Evolutionary conservation across 2,113 vertebrate species (phyloP).

Genomic region (Semnornis frantzii): DNA sequence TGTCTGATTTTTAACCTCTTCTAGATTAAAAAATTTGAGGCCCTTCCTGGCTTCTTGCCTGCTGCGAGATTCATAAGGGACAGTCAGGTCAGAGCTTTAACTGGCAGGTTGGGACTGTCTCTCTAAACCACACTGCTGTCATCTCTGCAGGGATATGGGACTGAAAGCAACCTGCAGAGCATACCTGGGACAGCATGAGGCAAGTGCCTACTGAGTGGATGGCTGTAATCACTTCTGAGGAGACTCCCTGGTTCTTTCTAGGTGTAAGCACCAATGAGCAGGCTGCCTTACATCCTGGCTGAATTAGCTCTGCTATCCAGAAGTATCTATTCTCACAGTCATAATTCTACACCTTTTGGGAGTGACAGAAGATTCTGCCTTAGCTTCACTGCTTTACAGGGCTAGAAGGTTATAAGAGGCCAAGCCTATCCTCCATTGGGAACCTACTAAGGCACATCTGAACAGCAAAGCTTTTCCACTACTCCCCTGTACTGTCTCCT

Average conservation of each 20-base stretch:
- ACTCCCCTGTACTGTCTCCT: background rate
- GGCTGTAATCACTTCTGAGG: background rate
- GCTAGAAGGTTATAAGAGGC: background rate
- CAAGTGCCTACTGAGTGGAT: background rate
- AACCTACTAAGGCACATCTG: background rate
- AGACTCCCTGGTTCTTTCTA: fast-evolving
- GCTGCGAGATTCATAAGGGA: background rate
- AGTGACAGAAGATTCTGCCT: background rate
- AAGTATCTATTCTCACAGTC: background rate
- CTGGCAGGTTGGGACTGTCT: background rate
- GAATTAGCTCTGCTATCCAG: background rate
- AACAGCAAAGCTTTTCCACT: background rate
- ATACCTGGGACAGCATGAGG: background rate
- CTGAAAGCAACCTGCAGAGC: background rate
- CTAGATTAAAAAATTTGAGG: background rate
- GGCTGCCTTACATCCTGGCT: background rate
- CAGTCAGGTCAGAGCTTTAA: background rate
- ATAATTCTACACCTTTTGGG: background rate
- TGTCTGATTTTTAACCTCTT: background rate
- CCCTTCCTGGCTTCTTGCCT: background rate
- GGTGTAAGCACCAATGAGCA: background rate
- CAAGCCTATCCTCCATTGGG: background rate
- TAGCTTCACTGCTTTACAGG: background rate
- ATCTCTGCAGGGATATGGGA: background rate
- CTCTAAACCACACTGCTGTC: background rate